These are phyloP conservation scores for Baronia brevicornis DNA, from an alignment of 2,888 invertebrate genomes.

Conservation along the genomic window DNA sequence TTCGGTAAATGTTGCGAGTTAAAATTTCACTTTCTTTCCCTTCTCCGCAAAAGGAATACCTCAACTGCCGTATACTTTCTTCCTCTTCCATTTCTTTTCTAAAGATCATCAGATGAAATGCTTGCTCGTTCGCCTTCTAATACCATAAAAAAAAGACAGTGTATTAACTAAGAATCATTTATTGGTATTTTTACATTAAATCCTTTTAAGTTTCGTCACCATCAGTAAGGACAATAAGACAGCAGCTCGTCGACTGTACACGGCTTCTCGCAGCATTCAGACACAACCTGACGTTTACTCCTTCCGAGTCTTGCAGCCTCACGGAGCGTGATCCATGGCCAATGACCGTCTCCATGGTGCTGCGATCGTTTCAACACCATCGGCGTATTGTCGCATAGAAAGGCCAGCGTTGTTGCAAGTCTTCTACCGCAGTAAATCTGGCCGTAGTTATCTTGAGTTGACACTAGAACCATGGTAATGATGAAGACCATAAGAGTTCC, in stretches of 20 bases:
- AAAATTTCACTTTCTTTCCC: too few relatives aligned
- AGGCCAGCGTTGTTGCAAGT: constrained; percentile 17
- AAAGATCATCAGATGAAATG: too few relatives aligned
- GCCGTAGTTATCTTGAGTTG: constrained; percentile 4
- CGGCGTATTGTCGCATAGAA: constrained; percentile 14
- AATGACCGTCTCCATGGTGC: constrained; percentile 1
- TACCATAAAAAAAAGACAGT: too few relatives aligned
- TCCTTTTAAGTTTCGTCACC: too few relatives aligned
- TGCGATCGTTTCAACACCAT: constrained; percentile 12
- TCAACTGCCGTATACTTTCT: too few relatives aligned
- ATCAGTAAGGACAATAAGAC: constrained; percentile 25
- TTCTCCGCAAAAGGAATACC: too few relatives aligned
- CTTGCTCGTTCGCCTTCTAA: too few relatives aligned
- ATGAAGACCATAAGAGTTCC: constrained; percentile 10
- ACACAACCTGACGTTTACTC: constrained; percentile 28
- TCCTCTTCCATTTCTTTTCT: too few relatives aligned
- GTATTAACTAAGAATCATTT: too few relatives aligned
- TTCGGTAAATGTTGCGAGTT: too few relatives aligned
- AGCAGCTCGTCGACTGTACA: constrained; percentile 29
- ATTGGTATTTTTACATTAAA: too few relatives aligned
- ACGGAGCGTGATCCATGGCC: constrained; percentile 22
- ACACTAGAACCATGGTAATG: constrained; percentile 1
- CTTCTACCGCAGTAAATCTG: constrained; percentile 25
- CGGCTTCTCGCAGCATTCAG: constrained; percentile 33
- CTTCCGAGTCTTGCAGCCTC: constrained; percentile 20